phyloP scores from a whole-genome alignment of 2,797 vertebrate species.

The Remorina albescens region DNA sequence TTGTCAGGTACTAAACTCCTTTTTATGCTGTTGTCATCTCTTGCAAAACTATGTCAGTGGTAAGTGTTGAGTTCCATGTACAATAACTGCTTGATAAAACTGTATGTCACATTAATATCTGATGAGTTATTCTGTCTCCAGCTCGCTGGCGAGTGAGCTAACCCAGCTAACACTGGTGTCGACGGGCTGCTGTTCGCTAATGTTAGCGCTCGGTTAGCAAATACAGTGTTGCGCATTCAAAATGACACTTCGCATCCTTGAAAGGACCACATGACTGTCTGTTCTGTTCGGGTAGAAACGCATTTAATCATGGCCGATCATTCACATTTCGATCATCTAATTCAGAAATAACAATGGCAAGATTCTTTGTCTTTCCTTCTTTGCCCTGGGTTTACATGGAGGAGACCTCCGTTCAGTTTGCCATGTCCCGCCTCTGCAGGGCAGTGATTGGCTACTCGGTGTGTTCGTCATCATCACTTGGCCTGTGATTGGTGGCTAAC shows the following conservation, averaged over 20 bases:
- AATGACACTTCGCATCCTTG: slow-evolving; percentile 53
- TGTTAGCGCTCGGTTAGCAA: slow-evolving; percentile 70
- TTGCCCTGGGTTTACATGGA: slow-evolving; percentile 81
- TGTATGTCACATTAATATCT: slow-evolving; percentile 22
- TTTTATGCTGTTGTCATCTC: slow-evolving; percentile 66
- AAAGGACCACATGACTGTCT: neutral
- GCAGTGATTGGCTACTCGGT: slow-evolving; percentile 67
- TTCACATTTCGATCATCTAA: neutral
- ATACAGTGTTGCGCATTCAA: slow-evolving; percentile 78
- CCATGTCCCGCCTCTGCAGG: slow-evolving; percentile 69
- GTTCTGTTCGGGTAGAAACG: neutral
- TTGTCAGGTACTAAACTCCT: slow-evolving; percentile 84
- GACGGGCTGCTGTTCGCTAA: slow-evolving; percentile 61
- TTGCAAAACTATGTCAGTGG: slow-evolving; percentile 17
- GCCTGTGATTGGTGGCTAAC: slow-evolving; percentile 78
- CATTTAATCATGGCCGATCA: fast-evolving
- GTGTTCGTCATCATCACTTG: slow-evolving; percentile 63
- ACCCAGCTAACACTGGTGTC: slow-evolving; percentile 59
- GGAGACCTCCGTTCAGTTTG: slow-evolving; percentile 74
- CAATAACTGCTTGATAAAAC: neutral
- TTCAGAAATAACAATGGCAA: slow-evolving; percentile 3
- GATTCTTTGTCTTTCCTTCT: slow-evolving; percentile 84
- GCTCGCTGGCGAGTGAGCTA: slow-evolving; percentile 54
- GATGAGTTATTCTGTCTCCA: slow-evolving; percentile 45
- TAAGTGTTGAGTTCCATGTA: neutral